Percentiles rank a stretch among this genome's conserved stretches.
phyloP scores from a whole-genome alignment of 2,113 vertebrate species.

The Microtus pennsylvanicus region DNA sequence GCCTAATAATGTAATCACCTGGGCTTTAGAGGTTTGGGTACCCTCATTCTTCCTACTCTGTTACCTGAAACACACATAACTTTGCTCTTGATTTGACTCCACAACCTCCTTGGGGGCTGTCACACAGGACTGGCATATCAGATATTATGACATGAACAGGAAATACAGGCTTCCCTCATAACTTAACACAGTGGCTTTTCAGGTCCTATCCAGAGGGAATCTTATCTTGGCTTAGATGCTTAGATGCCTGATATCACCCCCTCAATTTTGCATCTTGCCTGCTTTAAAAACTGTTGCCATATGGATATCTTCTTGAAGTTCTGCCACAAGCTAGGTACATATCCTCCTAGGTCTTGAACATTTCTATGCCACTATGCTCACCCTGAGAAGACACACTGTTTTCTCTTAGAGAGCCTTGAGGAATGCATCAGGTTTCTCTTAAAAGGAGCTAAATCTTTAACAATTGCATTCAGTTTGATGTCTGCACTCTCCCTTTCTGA shows the following conservation, averaged over 20 bases:
- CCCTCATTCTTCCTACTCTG: not conserved
- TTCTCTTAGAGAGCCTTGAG: not conserved
- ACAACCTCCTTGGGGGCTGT: not conserved
- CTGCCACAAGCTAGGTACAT: not conserved
- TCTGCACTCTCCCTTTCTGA: not conserved
- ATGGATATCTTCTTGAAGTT: not conserved
- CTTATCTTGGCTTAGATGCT: not conserved
- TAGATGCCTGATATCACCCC: too few species aligned
- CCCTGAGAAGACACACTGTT: too few species aligned
- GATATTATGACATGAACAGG: not conserved
- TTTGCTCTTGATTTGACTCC: not conserved
- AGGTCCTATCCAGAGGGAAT: not conserved
- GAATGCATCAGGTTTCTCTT: not conserved
- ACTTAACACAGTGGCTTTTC: not conserved
- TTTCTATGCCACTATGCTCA: not conserved
- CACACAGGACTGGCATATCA: too few species aligned
- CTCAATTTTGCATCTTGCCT: not conserved
- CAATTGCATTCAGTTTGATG: not conserved
- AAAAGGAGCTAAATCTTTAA: not conserved
- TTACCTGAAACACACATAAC: not conserved
- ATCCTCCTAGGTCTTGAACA: not conserved
- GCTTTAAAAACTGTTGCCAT: not conserved
- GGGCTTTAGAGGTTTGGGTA: not conserved
- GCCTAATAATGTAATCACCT: not conserved
- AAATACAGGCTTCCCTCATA: not conserved